Percentiles rank a stretch among this genome's conserved stretches.
phyloP scores from a whole-genome alignment of 2,888 invertebrate genomes.

The Pyrocoelia pectoralis region DNA sequence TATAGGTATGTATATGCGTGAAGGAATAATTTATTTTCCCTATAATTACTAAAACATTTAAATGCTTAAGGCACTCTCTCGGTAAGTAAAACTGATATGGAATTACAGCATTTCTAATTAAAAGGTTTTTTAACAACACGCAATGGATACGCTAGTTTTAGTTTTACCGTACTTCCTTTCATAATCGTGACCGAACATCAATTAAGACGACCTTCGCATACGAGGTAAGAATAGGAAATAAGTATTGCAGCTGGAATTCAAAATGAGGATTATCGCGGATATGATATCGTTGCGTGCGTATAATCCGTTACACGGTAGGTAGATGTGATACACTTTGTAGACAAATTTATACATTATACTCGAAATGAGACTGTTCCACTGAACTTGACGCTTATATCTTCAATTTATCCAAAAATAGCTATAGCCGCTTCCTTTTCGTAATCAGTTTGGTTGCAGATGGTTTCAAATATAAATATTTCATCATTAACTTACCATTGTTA shows the following conservation, averaged over 20 bases:
- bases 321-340: no score
- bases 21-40: constrained; percentile 14
- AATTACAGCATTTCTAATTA: constrained; percentile 17
- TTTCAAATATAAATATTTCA: not conserved
- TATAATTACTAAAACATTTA: constrained; percentile 22
- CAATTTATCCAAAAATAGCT: not conserved
- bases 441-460: not conserved
- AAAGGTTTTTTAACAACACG: constrained; percentile 5
- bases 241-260: constrained; percentile 17
- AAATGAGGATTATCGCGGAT: constrained; percentile 15
- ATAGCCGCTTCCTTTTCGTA: not conserved
- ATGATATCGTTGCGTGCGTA: not conserved
- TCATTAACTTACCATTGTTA: not conserved
- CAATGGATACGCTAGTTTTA: not conserved
- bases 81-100: constrained; percentile 19
- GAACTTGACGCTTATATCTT: not conserved
- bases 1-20: constrained; percentile 15
- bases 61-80: constrained; percentile 13
- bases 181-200: constrained; percentile 9
- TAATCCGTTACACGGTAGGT: not conserved
- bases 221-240: constrained; percentile 13
- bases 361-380: not conserved
- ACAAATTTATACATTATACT: no score
- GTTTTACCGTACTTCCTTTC: constrained; percentile 6
- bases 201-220: constrained; percentile 19